A percentile compares a stretch with the other conserved stretches of the same genome.
phyloP scores from a whole-genome alignment of 2,113 vertebrate species.

The Indicator maculatus region DNA sequence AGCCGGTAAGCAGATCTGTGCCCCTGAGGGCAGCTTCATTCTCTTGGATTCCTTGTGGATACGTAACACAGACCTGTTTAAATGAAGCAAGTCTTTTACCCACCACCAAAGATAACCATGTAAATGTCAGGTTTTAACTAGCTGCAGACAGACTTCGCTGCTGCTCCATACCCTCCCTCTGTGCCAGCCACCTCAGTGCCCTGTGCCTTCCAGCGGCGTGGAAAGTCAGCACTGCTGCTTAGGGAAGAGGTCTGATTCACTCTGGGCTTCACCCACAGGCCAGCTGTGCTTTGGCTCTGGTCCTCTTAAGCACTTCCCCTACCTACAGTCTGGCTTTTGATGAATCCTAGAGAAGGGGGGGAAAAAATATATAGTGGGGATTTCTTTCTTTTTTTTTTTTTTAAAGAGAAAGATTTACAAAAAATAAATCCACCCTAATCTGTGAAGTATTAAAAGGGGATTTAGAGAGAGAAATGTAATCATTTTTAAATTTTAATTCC shows the following conservation, averaged over 20 bases:
- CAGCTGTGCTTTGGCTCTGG: slow-evolving; percentile 1
- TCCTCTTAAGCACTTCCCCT: background rate
- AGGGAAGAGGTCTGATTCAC: background rate
- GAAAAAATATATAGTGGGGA: background rate
- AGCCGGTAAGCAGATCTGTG: background rate
- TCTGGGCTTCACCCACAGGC: slow-evolving; percentile 26
- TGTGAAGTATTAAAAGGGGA: slow-evolving; percentile 59
- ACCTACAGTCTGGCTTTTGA: background rate
- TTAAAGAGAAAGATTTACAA: slow-evolving; percentile 48
- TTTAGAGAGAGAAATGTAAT: slow-evolving; percentile 63
- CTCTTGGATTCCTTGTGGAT: background rate
- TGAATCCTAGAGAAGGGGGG: background rate
- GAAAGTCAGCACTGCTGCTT: background rate
- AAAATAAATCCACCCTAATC: slow-evolving; percentile 67
- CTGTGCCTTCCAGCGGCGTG: slow-evolving; percentile 14
- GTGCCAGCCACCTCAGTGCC: background rate
- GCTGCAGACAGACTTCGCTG: background rate
- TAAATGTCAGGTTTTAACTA: slow-evolving; percentile 26
- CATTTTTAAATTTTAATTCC: slow-evolving; percentile 57
- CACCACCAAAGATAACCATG: background rate
- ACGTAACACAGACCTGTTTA: background rate
- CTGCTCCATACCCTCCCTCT: background rate
- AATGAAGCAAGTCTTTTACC: slow-evolving; percentile 34
- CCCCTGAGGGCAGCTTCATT: background rate
- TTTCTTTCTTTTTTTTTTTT: slow-evolving; percentile 17